Base-by-base conservation (phyloP, 2,797 vertebrate species). In the Thripadectes ignobilis region DNA sequence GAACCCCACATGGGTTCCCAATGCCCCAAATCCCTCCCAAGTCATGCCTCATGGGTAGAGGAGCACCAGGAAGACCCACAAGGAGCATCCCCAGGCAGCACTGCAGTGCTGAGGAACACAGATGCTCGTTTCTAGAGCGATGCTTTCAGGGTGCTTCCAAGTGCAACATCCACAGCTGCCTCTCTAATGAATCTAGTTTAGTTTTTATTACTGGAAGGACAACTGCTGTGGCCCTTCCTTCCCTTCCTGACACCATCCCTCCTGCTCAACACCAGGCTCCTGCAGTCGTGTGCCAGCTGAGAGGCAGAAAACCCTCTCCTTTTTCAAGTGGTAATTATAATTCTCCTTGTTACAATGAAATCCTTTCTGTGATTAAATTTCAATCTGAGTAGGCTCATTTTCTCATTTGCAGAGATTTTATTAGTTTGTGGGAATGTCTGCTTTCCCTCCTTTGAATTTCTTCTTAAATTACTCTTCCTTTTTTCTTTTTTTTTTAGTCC, bases 361-460 rank as follows among this genome's bases (percentile, higher is more conserved):
- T 63, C 79, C 74, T 92, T 96, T 88, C 92, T 88, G 85, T 94
- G 88, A 96, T 97, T 95, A 96, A 96, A 92, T 63, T 93, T 84
- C 92, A 90, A 92, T 96, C 91, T 84, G 73, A 92, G 69, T 41
- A 27, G 91, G 91, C 95, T 91, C 82, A 92, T 95, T 96, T 95
- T 95, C 92, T 95, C 86, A 93, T 96, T 95, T 95, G 74, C 87
- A 94, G 85, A 94, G 68, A 72, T 96, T 94, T 95, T 81, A 95
- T 92, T 93, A 75, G 79, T 95, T 94, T 96, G 95, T 85, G 74
- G 77, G 52, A 91, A 96, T 30, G 55, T 90, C 61, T 81, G 41
- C 83, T 96, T 93, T 85, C 79, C 55, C 58, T 78, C 89, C 52
- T 95, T 95, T 76, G 72, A 96, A 96, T 95, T 76, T 92, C 94